Conservation (phyloP, 2,113 vertebrate species). For the Carassius auratus region DNA sequence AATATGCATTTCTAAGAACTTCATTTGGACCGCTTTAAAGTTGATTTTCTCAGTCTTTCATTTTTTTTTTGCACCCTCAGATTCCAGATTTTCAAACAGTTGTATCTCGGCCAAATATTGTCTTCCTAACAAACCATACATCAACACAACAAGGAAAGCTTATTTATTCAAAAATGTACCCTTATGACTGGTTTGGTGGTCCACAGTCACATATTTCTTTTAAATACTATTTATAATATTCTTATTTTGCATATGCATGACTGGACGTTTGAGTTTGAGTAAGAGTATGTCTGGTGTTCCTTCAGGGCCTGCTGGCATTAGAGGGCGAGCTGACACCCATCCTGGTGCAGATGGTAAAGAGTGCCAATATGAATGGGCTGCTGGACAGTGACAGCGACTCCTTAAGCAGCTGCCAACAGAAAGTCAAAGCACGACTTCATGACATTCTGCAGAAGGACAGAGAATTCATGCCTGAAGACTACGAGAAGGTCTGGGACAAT, state of each 20-base stretch:
- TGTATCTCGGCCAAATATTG: no score
- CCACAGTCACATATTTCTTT: no score
- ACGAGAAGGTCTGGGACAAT: constrained; percentile 80
- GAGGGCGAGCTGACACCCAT: constrained; percentile 90
- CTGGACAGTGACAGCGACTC: constrained; percentile 89
- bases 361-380: constrained; percentile 91
- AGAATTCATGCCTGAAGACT: constrained; percentile 85
- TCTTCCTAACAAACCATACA: no score
- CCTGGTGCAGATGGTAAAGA: constrained; percentile 92
- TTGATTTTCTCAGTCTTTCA: no score
- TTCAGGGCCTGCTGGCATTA: constrained; percentile 84
- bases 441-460: constrained; percentile 88
- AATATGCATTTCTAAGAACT: no score
- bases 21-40: no score
- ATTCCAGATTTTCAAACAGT: no score
- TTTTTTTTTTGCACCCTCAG: no score
- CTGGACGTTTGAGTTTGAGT: background rate
- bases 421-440: constrained; percentile 86
- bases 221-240: no score
- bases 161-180: no score
- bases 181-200: no score
- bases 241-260: background rate
- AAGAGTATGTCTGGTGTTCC: background rate
- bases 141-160: no score
- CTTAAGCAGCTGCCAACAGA: constrained; percentile 86